Base-by-base conservation (phyloP, 2,888 invertebrate species). In the Thereva nobilitata region DNA sequence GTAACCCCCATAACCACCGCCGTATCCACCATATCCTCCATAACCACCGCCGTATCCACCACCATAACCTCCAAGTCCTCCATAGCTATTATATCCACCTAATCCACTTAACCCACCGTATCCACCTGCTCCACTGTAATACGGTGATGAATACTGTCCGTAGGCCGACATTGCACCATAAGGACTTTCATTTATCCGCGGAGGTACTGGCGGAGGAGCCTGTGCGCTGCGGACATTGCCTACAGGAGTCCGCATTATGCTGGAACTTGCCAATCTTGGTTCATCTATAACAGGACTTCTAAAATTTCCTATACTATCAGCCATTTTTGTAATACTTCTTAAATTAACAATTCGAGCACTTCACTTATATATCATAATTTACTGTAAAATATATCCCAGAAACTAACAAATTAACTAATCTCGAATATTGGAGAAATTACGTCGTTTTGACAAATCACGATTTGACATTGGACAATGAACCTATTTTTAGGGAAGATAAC, bases 51-150 rank as follows among this genome's bases (percentile, higher is more conserved):
- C 72, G 34, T 40, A 50, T 5, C 69, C 68, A 23, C 67, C 69
- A 6, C 71, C 70, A 34, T 61, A 67, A 34, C 71, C 66, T n/a
- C 76, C 77, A 77, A 77, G 72, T 2, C 74, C 71, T 35, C 73
- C 72, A 67, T 68, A 74, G 23, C 75, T 72, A 8, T 82, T 82
- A 72, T 82, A 82, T 1, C 68, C 68, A 53, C 71, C 67, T 6
- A 57, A 68, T 12, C 70, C 69, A n/a, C 68, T 71, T 67, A 72
- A 54, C 55, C 71, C 54, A 72, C 76, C 78, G 77, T 77, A 68
- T 45, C 34, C 66, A 4, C 73, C 72, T 23, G 70, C 71, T 23
- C 23, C 23, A 23, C 23, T 23, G 2, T 23, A 23, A 41, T 72
- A 72, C 57, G 35, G 12, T 42, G 63, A 34, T 10, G 45, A 12